phyloP scores from a whole-genome alignment of 2,113 vertebrate species.

The Cichladusa arquata region DNA sequence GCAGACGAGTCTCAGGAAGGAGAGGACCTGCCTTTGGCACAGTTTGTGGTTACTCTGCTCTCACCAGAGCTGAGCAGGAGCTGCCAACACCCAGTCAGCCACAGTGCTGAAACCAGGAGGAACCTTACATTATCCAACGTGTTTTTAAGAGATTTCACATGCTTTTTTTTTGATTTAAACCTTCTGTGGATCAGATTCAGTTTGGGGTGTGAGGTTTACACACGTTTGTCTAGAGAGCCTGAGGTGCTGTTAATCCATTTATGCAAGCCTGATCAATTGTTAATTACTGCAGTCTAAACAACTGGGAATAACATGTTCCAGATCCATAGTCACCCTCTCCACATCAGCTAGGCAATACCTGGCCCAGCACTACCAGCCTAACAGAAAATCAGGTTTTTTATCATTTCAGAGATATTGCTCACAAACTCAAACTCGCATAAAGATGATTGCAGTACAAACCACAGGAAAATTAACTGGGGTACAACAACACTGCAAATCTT shows the following conservation, averaged over 20 bases:
- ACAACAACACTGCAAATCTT: not conserved
- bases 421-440: not conserved
- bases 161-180: not conserved
- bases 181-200: not conserved
- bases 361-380: not conserved
- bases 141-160: not conserved
- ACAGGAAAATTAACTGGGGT: not conserved
- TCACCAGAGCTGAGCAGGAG: not conserved
- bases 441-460: not conserved
- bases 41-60: not conserved
- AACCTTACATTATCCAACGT: accelerated
- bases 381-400: not conserved
- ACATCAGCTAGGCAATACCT: not conserved
- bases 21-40: not conserved
- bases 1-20: not conserved
- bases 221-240: not conserved
- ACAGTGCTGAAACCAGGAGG: not conserved
- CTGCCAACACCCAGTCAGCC: not conserved
- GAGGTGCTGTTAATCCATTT: not conserved
- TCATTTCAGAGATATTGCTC: not conserved
- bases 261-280: not conserved
- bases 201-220: not conserved
- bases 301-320: not conserved
- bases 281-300: not conserved
- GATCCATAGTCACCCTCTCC: not conserved